A percentile compares a stretch with the other conserved stretches of the same genome.
Conservation (phyloP, 2,797 vertebrate genomes). For the Pteropus rufus region DNA sequence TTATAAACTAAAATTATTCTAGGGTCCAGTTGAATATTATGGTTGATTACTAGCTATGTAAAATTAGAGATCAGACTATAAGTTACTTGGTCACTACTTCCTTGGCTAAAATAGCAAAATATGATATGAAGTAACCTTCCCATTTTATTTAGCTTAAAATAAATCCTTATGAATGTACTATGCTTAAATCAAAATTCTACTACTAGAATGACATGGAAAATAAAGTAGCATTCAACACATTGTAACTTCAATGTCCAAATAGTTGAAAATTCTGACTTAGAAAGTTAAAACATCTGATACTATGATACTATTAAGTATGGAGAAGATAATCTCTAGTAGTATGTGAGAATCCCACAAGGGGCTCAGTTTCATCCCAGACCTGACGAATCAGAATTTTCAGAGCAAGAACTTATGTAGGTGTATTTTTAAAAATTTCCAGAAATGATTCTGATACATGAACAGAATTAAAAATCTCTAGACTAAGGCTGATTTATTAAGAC, state of each 20-base stretch:
- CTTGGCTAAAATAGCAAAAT: background rate
- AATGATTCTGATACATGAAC: background rate
- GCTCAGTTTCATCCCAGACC: background rate
- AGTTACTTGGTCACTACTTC: background rate
- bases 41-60: background rate
- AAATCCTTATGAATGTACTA: background rate
- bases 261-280: background rate
- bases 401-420: background rate
- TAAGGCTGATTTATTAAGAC: background rate
- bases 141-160: constrained; percentile 6
- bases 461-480: background rate
- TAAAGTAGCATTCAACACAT: background rate
- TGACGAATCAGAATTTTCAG: background rate
- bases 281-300: background rate
- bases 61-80: background rate
- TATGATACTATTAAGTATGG: background rate
- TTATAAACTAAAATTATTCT: background rate
- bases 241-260: background rate
- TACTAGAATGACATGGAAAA: background rate
- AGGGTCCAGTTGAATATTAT: background rate
- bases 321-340: background rate
- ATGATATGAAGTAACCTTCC: background rate
- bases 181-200: background rate
- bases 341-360: background rate
- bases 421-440: background rate